Percentiles rank a stretch among this genome's conserved stretches.
These are phyloP conservation scores for Ctenosaura bakeri DNA, from an alignment of 2,797 vertebrate species.

Conservation along the genomic window DNA sequence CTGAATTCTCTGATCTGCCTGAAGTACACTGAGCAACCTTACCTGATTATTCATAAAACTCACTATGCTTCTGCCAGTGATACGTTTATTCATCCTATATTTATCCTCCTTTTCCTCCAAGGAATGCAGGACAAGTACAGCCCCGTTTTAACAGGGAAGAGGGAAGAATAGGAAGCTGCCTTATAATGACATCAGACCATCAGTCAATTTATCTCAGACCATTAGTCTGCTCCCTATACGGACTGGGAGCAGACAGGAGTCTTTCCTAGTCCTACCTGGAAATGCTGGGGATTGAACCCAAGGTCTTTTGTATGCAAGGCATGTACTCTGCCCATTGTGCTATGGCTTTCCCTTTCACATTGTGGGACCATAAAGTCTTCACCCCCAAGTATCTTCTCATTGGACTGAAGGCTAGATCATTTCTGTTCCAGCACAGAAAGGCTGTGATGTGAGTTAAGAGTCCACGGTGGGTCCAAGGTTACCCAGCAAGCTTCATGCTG, in stretches of 20 bases:
- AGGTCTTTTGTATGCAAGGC: background rate
- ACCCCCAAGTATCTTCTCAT: background rate
- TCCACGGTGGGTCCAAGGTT: background rate
- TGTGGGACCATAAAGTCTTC: background rate
- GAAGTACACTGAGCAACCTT: too few relatives aligned
- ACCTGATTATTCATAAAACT: too few relatives aligned
- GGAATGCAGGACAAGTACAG: too few relatives aligned
- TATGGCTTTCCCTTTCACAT: background rate
- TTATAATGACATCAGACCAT: background rate
- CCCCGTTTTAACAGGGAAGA: background rate
- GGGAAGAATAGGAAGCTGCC: background rate
- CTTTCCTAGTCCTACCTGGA: too few relatives aligned
- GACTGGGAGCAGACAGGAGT: too few relatives aligned
- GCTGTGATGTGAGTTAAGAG: too few relatives aligned
- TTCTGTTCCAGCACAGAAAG: background rate
- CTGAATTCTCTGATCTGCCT: too few relatives aligned
- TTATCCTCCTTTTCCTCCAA: too few relatives aligned
- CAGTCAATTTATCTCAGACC: background rate
- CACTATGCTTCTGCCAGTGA: too few relatives aligned
- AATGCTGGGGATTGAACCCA: background rate
- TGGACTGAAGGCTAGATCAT: background rate
- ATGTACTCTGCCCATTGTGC: background rate
- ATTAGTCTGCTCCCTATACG: background rate
- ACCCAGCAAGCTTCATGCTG: background rate
- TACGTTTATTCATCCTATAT: too few relatives aligned